Percentiles rank a stretch among this genome's conserved stretches.
Conservation (phyloP, 2,888 invertebrate species). For the Drosophila longiperda region DNA sequence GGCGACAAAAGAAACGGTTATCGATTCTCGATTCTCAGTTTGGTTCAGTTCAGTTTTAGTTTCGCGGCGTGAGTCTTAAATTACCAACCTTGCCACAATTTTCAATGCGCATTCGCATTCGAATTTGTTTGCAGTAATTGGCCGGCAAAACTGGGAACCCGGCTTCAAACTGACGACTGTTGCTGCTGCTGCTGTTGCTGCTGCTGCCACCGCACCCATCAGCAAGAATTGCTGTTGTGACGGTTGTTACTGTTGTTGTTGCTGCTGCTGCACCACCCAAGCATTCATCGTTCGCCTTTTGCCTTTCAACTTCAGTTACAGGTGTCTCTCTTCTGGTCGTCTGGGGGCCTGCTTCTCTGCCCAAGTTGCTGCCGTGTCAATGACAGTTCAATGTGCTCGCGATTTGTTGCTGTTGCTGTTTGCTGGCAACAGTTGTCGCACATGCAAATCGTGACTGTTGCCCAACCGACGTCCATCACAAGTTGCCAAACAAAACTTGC, state of each 20-base stretch:
- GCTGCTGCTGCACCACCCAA: conserved; percentile 52
- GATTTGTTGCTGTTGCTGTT: conserved; percentile 56
- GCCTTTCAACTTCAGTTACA: conserved; percentile 76
- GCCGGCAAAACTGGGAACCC: conserved; percentile 58
- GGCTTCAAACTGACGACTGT: conserved; percentile 34
- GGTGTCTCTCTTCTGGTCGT: conserved; percentile 62
- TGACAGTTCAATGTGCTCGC: conserved; percentile 83
- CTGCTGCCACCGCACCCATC: conserved; percentile 65
- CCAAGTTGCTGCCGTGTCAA: conserved; percentile 77
- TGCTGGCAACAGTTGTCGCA: conserved; percentile 77
- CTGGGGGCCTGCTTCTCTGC: conserved; percentile 40
- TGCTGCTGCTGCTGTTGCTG: conserved; percentile 36
- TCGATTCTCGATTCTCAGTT: conserved; percentile 42
- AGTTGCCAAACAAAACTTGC: conserved; percentile 75
- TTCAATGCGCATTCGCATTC: conserved; percentile 79
- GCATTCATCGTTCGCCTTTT: conserved; percentile 66
- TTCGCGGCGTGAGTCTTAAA: conserved; percentile 77
- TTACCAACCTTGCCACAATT: conserved; percentile 82
- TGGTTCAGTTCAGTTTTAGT: conserved; percentile 21
- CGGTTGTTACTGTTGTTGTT: conserved; percentile 17
- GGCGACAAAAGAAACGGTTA: conserved; percentile 66
- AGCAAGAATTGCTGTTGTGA: conserved; percentile 33
- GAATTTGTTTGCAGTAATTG: conserved; percentile 83
- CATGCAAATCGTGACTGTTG: conserved; percentile 81
- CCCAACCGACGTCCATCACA: conserved; percentile 75